Evolutionary conservation across 2,113 vertebrate species (phyloP).

Genomic region (Podarcis cretensis): DNA sequence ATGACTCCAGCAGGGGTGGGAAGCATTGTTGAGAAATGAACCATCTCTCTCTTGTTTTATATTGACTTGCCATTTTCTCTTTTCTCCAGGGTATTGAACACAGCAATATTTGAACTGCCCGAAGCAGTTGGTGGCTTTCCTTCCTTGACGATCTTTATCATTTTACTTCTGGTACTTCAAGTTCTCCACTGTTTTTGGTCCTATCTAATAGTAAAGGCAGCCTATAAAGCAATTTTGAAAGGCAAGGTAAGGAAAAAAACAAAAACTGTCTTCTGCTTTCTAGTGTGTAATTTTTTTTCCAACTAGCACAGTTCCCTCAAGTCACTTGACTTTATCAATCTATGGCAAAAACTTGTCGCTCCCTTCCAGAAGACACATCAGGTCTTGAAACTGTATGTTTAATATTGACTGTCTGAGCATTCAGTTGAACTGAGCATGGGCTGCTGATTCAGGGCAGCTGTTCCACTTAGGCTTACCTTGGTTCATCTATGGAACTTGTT

Average conservation of each 20-base stretch:
- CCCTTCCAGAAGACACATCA: conserved; percentile 6
- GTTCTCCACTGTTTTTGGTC: conserved; percentile 94
- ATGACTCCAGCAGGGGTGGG: not conserved
- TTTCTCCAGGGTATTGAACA: conserved; percentile 91
- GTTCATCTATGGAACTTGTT: not conserved
- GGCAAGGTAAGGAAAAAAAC: conserved; percentile 87
- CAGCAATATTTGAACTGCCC: conserved; percentile 94
- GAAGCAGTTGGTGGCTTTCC: conserved; percentile 96
- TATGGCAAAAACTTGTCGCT: not conserved
- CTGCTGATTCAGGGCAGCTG: not conserved
- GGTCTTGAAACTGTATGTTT: rapidly evolving
- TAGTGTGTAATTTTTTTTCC: not conserved
- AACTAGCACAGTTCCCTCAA: not conserved
- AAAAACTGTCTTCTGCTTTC: not conserved
- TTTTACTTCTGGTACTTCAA: conserved; percentile 89
- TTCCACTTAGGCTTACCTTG: not conserved
- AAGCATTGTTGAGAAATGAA: not conserved
- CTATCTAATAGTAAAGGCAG: conserved; percentile 92
- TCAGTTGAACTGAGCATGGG: not conserved
- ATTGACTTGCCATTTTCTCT: conserved; percentile 16
- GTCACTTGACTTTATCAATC: not conserved
- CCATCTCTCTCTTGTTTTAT: not conserved
- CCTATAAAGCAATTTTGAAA: conserved; percentile 92
- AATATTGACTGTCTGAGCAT: not conserved
- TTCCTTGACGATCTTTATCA: conserved; percentile 94